Percentiles rank a stretch among this genome's conserved stretches.
Conservation (phyloP, 2,113 vertebrate species). For the Setophaga petechia region DNA sequence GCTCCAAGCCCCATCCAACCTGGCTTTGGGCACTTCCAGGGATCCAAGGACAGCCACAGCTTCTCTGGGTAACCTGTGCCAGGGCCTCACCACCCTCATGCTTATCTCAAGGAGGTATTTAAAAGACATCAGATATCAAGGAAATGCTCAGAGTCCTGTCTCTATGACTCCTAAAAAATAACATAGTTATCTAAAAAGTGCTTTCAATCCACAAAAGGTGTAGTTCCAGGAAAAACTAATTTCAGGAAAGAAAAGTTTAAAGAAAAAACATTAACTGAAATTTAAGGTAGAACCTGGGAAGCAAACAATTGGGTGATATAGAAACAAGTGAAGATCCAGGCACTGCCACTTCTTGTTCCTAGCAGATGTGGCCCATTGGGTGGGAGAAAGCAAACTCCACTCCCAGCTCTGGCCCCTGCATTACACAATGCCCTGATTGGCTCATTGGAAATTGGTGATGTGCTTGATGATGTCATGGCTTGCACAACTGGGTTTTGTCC, state of each 20-base stretch:
- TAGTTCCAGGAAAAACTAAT: background rate
- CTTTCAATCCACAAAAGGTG: background rate
- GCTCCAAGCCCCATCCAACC: accelerated
- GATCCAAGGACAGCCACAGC: background rate
- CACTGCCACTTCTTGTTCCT: background rate
- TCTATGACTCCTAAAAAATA: background rate
- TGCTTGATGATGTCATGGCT: background rate
- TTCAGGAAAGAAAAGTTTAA: background rate
- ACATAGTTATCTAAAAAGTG: background rate
- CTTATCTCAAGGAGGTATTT: background rate
- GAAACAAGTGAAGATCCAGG: background rate
- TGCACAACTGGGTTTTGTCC: background rate
- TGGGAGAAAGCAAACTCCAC: background rate
- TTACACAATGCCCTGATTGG: background rate
- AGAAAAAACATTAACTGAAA: background rate
- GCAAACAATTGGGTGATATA: background rate
- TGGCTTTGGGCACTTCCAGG: background rate
- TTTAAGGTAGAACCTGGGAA: background rate
- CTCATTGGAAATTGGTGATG: background rate
- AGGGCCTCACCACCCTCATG: background rate
- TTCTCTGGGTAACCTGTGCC: background rate
- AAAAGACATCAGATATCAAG: background rate
- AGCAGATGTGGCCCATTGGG: accelerated
- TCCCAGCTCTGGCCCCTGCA: too few species aligned
- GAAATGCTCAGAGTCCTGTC: background rate